A percentile compares a stretch with the other conserved stretches of the same genome.
These are phyloP conservation scores for Trididemnum clinides DNA, from an alignment of 23 tunicate genomes.

Conservation along the genomic window DNA sequence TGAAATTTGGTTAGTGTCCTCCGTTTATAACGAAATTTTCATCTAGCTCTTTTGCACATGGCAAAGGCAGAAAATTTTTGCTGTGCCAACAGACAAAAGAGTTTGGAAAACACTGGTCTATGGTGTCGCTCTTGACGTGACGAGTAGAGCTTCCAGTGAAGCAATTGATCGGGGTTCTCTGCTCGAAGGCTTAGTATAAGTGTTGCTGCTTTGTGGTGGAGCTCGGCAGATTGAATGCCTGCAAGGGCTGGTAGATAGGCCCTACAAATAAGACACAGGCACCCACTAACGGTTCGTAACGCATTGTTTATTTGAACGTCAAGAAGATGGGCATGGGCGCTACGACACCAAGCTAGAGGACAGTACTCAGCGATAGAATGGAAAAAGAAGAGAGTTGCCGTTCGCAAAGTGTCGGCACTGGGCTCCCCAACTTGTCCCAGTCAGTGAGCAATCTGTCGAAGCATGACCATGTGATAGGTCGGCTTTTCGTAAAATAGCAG, in stretches of 20 bases:
- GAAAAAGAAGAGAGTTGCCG: not conserved
- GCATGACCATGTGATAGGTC: not conserved
- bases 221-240: not conserved
- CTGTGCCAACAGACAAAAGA: too few species aligned
- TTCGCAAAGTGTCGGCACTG: too few species aligned
- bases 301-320: not conserved
- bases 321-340: not conserved
- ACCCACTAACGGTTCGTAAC: not conserved
- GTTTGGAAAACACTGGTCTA: too few species aligned
- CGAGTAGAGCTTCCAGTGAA: too few species aligned
- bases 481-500: not conserved
- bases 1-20: too few species aligned
- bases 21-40: too few species aligned
- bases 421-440: too few species aligned
- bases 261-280: not conserved
- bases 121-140: too few species aligned
- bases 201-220: not conserved
- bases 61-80: too few species aligned
- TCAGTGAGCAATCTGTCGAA: not conserved
- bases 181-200: not conserved
- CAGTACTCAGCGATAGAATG: not conserved
- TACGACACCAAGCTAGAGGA: not conserved
- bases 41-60: too few species aligned
- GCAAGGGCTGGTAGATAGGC: not conserved
- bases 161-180: too few species aligned